Base-by-base conservation (phyloP, 2,113 vertebrate genomes). In the Catharus fuscescens region DNA sequence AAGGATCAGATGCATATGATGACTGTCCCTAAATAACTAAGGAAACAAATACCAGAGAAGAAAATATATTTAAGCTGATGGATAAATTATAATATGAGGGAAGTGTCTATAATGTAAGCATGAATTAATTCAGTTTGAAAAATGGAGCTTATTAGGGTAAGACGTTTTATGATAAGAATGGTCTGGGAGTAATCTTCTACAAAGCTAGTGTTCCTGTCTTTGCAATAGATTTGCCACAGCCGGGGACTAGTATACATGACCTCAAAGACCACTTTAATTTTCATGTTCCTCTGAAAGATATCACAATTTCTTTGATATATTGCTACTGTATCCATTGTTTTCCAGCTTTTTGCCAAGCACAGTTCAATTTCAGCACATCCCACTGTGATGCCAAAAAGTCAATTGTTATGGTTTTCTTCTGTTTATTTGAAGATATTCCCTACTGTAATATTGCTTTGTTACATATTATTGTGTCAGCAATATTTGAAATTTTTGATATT, bases 361-460 rank as follows among this genome's bases (percentile, higher is more conserved):
- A 74, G 65, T 93, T 91, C 66, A 92, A 76, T 91, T 96, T 94
- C 31, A 74, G 15, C 45, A 45, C 25, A 86, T 78, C 71, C 78
- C 36, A 86, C 56, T 89, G 47, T 80, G 67, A 74, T 71, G 12
- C 24, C 74, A 57, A 77, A 92, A 92, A 96, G 81, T 60, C 65
- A 80, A 45, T 80, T 88, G 18, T 50, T 92, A 45, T 10, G 2
- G 71, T 86, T 92, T 90, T 82, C 24, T n/a, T 65, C 31, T 34
- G 12, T 25, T 95, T 86, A 44, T 80, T 80, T 67, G 42, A 85
- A 87, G 34, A 18, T 50, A 71, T 65, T 81, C 32, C 18, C 25
- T 54, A 34, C 13, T 47, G 40, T 21, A 71, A 38, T 38, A 73
- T 18, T 2, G 21, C 20, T 80, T 65, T 82, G 15, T 40, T 78